phyloP scores from a whole-genome alignment of 53 echinoderm and acorn worm species.

The Antedon mediterranea region DNA sequence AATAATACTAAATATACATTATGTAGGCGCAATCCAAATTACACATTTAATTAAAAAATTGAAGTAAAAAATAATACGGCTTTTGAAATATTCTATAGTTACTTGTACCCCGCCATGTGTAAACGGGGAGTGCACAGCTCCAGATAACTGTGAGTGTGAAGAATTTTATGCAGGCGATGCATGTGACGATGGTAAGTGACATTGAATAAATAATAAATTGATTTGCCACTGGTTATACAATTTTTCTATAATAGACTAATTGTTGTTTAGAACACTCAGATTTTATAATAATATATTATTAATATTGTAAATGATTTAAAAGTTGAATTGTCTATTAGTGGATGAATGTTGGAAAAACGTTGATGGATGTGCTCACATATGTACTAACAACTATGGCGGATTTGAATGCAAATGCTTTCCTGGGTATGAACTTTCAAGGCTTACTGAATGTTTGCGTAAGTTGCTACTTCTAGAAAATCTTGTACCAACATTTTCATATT shows the following conservation, averaged over 20 bases:
- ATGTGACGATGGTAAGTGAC: not conserved
- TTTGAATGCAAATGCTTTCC: not conserved
- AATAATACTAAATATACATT: too few relatives aligned
- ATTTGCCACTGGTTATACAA: too few relatives aligned
- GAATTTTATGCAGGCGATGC: not conserved
- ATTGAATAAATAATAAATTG: too few relatives aligned
- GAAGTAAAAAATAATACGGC: too few relatives aligned
- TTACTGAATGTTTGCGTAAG: not conserved
- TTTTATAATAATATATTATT: too few relatives aligned
- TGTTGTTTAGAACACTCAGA: too few relatives aligned
- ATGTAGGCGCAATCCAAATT: too few relatives aligned
- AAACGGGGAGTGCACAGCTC: not conserved
- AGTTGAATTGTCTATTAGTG: not conserved
- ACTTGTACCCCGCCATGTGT: not conserved
- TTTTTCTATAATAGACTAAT: too few relatives aligned
- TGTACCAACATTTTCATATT: too few relatives aligned
- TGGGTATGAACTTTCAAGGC: not conserved
- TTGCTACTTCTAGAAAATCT: too few relatives aligned
- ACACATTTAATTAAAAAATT: too few relatives aligned
- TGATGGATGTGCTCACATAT: not conserved
- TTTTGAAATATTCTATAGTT: not conserved
- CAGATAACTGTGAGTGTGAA: not conserved
- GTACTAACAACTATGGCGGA: not conserved
- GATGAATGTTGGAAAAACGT: not conserved
- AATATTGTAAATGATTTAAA: too few relatives aligned